phyloP scores from a whole-genome alignment of 2,888 invertebrate species.

The Drosophila mimica region DNA sequence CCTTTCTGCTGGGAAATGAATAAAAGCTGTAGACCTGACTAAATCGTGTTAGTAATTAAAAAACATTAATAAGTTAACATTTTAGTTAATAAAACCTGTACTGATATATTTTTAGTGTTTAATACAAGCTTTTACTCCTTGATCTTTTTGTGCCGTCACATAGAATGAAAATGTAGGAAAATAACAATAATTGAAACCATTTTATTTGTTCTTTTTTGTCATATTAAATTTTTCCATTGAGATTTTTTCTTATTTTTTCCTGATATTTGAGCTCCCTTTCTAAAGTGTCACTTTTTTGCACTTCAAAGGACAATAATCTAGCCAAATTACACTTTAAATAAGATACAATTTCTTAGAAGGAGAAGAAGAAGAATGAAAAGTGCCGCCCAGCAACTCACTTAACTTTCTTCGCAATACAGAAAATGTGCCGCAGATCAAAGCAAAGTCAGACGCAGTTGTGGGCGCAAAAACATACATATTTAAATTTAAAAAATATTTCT shows the following conservation, averaged over 20 bases:
- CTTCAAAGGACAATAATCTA: slow-evolving; percentile 55
- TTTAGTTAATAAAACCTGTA: background rate
- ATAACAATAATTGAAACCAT: too few species aligned
- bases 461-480: slow-evolving; percentile 32
- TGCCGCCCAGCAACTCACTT: background rate
- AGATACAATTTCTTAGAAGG: slow-evolving; percentile 31
- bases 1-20: too few species aligned
- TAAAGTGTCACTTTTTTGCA: slow-evolving; percentile 41
- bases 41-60: too few species aligned
- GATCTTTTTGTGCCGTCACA: background rate
- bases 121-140: background rate
- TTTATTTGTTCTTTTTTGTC: background rate
- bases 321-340: slow-evolving; percentile 43
- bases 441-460: slow-evolving; percentile 16
- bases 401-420: background rate
- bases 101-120: background rate
- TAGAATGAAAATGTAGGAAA: background rate
- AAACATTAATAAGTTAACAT: background rate
- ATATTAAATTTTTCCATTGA: slow-evolving; percentile 5
- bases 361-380: background rate
- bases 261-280: slow-evolving; percentile 22
- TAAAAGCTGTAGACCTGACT: too few species aligned
- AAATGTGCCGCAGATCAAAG: slow-evolving; percentile 53
- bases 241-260: background rate
- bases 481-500: slow-evolving; percentile 37